A percentile compares a stretch with the other conserved stretches of the same genome.
phyloP scores from a whole-genome alignment of 37 sponge, comb jelly and placozoan species.

The Oscarella lobularis region DNA sequence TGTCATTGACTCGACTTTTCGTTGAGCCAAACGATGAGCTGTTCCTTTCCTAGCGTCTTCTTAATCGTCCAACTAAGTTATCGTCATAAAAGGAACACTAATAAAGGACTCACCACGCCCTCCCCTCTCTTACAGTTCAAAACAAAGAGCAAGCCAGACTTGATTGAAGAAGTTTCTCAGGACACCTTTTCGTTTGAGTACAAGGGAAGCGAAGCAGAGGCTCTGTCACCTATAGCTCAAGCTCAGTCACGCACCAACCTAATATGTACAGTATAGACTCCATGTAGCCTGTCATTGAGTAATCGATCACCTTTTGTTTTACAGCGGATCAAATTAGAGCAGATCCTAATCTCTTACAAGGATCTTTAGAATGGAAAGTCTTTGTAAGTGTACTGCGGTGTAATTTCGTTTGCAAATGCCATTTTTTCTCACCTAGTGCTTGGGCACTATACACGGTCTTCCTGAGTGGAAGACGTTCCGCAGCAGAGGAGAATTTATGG shows the following conservation, averaged over 20 bases:
- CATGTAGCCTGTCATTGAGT: neutral
- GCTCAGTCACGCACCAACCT: neutral
- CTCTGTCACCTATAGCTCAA: neutral
- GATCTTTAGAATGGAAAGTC: neutral
- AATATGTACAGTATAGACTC: too few relatives aligned
- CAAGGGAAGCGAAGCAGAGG: neutral
- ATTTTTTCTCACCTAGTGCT: constrained; percentile 45
- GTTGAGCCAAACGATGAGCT: too few relatives aligned
- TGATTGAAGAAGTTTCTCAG: neutral
- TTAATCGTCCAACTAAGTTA: too few relatives aligned
- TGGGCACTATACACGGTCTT: constrained; percentile 47
- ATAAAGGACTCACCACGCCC: too few relatives aligned
- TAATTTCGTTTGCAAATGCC: too few relatives aligned
- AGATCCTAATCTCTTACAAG: neutral
- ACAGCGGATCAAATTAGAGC: neutral
- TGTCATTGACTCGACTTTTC: too few relatives aligned
- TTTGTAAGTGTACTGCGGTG: neutral
- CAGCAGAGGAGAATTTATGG: constrained; percentile 50
- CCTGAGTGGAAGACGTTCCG: constrained; percentile 50
- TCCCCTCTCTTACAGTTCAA: too few relatives aligned
- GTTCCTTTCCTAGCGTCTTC: too few relatives aligned
- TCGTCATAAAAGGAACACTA: too few relatives aligned
- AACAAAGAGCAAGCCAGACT: neutral
- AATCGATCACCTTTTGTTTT: neutral
- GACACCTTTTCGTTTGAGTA: neutral